Base-by-base conservation (phyloP, 1,140 invertebrate species). In the Platyscapa corneri region DNA sequence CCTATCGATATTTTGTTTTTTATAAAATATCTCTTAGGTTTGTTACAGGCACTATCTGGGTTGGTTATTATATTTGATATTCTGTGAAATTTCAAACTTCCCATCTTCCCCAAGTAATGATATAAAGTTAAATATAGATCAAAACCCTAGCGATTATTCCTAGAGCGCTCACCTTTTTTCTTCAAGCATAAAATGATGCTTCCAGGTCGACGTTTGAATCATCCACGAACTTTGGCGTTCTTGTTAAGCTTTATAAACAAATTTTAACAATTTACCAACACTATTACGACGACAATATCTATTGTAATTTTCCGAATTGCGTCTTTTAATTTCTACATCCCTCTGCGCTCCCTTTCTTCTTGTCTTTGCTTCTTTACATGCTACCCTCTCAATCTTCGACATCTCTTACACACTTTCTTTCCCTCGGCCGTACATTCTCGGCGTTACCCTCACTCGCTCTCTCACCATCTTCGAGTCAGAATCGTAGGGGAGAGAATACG, bases 371-470 rank as follows among this genome's bases (percentile, higher is more conserved):
- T 27, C 70, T 34, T 32, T 23, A 23, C 30, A 18, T n/a, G 0
- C 39, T 37, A 81, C 78, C 84, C 84, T 74, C 78, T 81, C 56
- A 86, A 86, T 82, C 84, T 82, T 85, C 84, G 27, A 74, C 49
- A 82, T 86, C 79, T 86, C 84, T 65, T 80, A 49, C 65, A 84
- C 75, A 32, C 77, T 80, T 76, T 82, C 83, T 84, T 84, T 72
- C 83, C 83, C 64, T 79, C 42, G 83, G 46, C 83, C 76, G 65
- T 49, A 78, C 37, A 83, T 84, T 78, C 39, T 75, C 42, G 8
- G 34, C 20, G 12, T 37, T 74, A n/a, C 12, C 10, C 5, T 2
- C 56, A 49, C 27, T 32, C 37, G 18, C 56, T 7, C 27, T 49
- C 56, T 46, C n/a, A 5, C 37, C 39, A 3, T 70, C 79, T 37